These are phyloP conservation scores for Amniataba percoides DNA, from an alignment of 2,797 vertebrate genomes.

Conservation along the genomic window DNA sequence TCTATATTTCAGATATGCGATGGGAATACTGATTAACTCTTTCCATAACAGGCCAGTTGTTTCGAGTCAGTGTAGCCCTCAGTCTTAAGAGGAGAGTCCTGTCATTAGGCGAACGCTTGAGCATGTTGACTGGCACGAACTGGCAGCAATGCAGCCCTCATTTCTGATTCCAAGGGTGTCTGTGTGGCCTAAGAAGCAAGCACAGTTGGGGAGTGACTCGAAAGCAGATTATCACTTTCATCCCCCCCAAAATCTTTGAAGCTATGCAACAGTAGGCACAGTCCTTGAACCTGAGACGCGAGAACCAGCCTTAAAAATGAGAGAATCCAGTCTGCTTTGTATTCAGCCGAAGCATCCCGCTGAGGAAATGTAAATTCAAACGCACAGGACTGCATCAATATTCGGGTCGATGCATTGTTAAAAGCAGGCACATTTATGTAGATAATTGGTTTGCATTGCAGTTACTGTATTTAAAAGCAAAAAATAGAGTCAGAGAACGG, in stretches of 20 bases:
- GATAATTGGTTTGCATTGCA: conserved; percentile 75
- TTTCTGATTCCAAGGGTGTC: conserved; percentile 66
- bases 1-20: conserved; percentile 43
- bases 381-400: conserved; percentile 68
- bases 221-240: conserved; percentile 83
- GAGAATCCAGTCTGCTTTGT: conserved; percentile 66
- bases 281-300: conserved; percentile 76
- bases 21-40: conserved; percentile 62
- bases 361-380: conserved; percentile 69
- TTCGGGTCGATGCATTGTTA: conserved; percentile 68
- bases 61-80: conserved; percentile 38
- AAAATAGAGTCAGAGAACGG: conserved; percentile 56
- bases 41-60: conserved; percentile 38
- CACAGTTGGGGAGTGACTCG: conserved; percentile 70
- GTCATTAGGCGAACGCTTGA: conserved; percentile 66
- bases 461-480: conserved; percentile 68
- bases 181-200: conserved; percentile 67
- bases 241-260: conserved; percentile 73
- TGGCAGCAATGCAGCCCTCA: conserved; percentile 57
- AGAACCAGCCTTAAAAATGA: conserved; percentile 55
- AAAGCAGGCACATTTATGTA: conserved; percentile 69
- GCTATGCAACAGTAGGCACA: conserved; percentile 70
- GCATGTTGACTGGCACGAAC: conserved; percentile 62
- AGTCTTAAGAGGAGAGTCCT: conserved; percentile 45
- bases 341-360: conserved; percentile 49